Evolutionary conservation across 2,888 invertebrate genomes (phyloP).

Genomic region (Axea sp.): DNA sequence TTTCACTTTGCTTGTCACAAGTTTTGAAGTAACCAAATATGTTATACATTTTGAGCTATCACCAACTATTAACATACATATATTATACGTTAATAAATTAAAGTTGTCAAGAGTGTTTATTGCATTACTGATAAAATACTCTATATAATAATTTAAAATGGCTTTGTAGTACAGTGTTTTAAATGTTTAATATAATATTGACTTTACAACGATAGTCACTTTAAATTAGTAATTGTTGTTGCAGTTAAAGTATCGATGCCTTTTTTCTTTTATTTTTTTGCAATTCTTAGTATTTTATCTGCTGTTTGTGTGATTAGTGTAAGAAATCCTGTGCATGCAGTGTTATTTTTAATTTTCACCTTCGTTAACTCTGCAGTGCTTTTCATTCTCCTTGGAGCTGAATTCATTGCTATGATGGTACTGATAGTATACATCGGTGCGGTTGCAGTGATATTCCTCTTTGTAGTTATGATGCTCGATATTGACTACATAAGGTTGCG

Average conservation of each 20-base stretch:
- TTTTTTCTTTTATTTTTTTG: slow-evolving; percentile 39
- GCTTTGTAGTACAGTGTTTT: slow-evolving; percentile 20
- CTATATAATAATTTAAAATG: slow-evolving; percentile 20
- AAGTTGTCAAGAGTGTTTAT: neutral
- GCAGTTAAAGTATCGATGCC: slow-evolving; percentile 38
- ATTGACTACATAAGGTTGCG: slow-evolving; percentile 16
- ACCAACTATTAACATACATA: slow-evolving; percentile 3
- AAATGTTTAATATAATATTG: slow-evolving; percentile 35
- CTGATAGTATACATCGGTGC: slow-evolving; percentile 25
- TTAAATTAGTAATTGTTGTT: slow-evolving; percentile 38
- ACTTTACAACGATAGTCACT: slow-evolving; percentile 33
- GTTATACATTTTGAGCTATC: slow-evolving; percentile 9
- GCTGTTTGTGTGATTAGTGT: slow-evolving; percentile 17
- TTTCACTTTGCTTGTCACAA: slow-evolving; percentile 2
- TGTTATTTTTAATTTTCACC: slow-evolving; percentile 19
- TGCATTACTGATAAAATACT: slow-evolving; percentile 4
- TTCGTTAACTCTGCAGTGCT: slow-evolving; percentile 17
- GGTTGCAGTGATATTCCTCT: slow-evolving; percentile 16
- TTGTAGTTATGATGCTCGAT: slow-evolving; percentile 33
- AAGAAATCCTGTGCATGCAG: slow-evolving; percentile 19
- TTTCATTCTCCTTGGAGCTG: slow-evolving; percentile 20
- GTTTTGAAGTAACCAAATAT: slow-evolving; percentile 13
- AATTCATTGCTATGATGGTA: slow-evolving; percentile 14
- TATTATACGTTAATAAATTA: slow-evolving; percentile 7
- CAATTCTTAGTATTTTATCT: slow-evolving; percentile 29